Conservation (phyloP, 1,140 invertebrate species). For the Andrena cerasifolii region DNA sequence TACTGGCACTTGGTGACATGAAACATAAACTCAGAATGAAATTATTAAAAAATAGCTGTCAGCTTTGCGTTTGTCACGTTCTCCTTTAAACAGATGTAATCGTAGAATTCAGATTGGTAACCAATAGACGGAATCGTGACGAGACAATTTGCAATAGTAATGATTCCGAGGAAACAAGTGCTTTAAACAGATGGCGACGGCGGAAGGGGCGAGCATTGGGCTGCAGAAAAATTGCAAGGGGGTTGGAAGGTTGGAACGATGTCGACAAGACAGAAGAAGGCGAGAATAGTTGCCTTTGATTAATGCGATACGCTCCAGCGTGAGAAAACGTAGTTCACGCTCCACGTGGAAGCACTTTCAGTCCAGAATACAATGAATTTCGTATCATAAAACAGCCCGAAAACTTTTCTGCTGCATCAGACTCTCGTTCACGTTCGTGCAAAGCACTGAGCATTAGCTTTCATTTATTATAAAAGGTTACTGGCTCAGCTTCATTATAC, state of each 20-base stretch:
- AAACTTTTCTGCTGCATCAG: not conserved
- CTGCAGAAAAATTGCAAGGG: conserved; percentile 28
- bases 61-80: too few species aligned
- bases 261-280: conserved; percentile 37
- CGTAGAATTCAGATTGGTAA: not conserved
- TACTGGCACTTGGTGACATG: too few species aligned
- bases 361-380: not conserved
- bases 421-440: too few species aligned
- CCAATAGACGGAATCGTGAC: not conserved
- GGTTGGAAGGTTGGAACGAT: conserved; percentile 43
- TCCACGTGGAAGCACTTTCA: conserved; percentile 1
- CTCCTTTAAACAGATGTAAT: too few species aligned
- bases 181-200: conserved; percentile 4
- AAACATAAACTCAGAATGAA: too few species aligned
- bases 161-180: conserved; percentile 14
- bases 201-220: conserved; percentile 3
- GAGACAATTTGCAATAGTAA: conserved; percentile 9
- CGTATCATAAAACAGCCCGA: not conserved
- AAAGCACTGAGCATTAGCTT: too few species aligned
- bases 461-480: too few species aligned
- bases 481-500: too few species aligned
- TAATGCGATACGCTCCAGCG: conserved; percentile 53
- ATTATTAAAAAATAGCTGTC: too few species aligned
- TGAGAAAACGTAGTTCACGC: conserved; percentile 33
- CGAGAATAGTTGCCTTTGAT: conserved; percentile 62